Percentiles rank a stretch among this genome's conserved stretches.
These are phyloP conservation scores for Ceratotherium simum DNA, from an alignment of 2,113 vertebrate genomes.

Conservation along the genomic window DNA sequence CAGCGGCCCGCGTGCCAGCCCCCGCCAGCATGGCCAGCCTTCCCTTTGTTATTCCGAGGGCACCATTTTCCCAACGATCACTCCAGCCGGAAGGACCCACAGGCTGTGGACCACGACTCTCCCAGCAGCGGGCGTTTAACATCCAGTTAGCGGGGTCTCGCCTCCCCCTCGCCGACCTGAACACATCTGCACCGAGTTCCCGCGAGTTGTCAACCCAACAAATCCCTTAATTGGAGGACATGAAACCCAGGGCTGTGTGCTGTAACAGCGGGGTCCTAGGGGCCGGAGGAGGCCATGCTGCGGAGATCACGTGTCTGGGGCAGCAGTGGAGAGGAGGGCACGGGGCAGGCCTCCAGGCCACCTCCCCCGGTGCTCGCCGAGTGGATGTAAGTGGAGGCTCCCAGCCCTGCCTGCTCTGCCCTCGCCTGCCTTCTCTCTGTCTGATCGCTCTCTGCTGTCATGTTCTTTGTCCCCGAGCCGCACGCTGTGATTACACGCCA, in stretches of 20 bases:
- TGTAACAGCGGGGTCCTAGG: neutral
- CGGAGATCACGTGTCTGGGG: neutral
- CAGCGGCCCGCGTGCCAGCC: rapidly evolving
- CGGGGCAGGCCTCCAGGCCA: neutral
- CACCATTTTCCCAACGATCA: rapidly evolving
- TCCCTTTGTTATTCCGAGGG: neutral
- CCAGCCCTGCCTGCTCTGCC: neutral
- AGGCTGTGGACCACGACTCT: neutral
- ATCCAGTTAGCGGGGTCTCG: neutral
- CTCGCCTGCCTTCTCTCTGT: conserved; percentile 13
- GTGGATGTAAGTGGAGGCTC: neutral
- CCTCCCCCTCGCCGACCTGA: neutral
- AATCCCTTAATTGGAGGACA: conserved; percentile 59
- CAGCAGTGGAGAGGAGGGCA: neutral
- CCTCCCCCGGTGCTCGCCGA: rapidly evolving
- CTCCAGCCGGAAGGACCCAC: neutral
- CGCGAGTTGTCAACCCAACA: neutral
- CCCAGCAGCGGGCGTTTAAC: neutral
- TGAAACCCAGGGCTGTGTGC: neutral
- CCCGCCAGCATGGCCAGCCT: rapidly evolving
- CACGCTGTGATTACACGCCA: conserved; percentile 63
- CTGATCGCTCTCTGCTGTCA: conserved; percentile 46
- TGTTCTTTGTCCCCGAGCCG: conserved; percentile 53
- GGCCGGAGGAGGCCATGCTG: neutral
- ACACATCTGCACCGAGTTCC: neutral